phyloP scores from a whole-genome alignment of 2,113 vertebrate species.

The Formicarius rufipectus region DNA sequence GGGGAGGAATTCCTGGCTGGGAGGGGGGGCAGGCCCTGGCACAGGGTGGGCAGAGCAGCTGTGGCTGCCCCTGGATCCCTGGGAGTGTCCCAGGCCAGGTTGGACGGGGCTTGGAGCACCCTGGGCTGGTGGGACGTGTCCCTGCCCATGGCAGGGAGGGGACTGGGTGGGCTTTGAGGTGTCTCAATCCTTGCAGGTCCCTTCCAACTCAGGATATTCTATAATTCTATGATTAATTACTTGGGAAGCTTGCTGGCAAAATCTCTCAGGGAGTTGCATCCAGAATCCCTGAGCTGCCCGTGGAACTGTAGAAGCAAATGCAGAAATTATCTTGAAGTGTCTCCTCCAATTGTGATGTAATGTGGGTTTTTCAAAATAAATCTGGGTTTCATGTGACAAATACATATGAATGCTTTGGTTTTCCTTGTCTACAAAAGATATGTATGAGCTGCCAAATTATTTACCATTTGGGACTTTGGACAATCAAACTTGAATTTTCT shows the following conservation, averaged over 20 bases:
- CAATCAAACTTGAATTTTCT: background rate
- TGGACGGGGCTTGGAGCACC: background rate
- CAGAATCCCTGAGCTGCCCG: background rate
- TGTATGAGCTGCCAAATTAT: background rate
- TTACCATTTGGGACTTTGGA: background rate
- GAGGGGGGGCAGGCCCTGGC: background rate
- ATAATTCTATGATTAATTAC: rapidly evolving
- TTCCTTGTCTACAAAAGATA: background rate
- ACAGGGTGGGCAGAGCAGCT: background rate
- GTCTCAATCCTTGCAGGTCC: background rate
- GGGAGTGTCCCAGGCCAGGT: background rate
- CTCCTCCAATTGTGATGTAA: background rate
- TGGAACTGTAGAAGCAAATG: background rate
- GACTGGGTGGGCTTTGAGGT: background rate
- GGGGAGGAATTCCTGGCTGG: background rate
- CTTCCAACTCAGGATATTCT: background rate
- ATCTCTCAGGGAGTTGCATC: rapidly evolving
- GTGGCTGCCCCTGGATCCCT: background rate
- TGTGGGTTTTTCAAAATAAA: background rate
- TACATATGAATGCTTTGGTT: background rate
- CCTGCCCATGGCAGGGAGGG: background rate
- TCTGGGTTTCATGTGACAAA: background rate
- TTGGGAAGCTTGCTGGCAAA: background rate
- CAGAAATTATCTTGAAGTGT: background rate
- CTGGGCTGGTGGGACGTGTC: background rate